phyloP scores from a whole-genome alignment of 2,888 invertebrate genomes.

The Amblyjoppa fuscipennis region DNA sequence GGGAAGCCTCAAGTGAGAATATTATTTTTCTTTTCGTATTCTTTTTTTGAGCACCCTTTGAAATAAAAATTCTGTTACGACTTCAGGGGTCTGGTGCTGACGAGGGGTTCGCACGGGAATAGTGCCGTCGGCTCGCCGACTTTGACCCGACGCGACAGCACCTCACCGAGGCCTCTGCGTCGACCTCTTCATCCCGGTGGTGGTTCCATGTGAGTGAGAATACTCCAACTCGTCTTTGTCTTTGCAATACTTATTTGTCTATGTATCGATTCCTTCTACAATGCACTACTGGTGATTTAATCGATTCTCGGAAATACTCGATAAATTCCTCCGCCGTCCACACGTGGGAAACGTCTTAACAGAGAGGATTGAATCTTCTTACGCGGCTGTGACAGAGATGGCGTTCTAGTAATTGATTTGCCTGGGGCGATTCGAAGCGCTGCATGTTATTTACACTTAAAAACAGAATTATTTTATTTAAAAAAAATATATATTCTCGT shows the following conservation, averaged over 20 bases:
- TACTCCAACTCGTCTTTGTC: slow-evolving; percentile 80
- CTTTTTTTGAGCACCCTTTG: neutral
- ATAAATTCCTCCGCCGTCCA: slow-evolving; percentile 5
- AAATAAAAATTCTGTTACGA: neutral
- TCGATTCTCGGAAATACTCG: slow-evolving; percentile 23
- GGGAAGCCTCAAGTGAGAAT: slow-evolving; percentile 90
- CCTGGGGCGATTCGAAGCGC: neutral
- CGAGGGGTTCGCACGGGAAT: slow-evolving; percentile 80
- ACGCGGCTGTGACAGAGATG: neutral
- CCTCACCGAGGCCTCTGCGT: slow-evolving; percentile 83
- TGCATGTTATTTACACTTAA: neutral
- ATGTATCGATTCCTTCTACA: slow-evolving; percentile 78
- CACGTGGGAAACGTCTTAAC: slow-evolving; percentile 23
- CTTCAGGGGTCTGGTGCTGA: slow-evolving; percentile 81
- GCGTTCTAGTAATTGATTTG: neutral
- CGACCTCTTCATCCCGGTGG: slow-evolving; percentile 83
- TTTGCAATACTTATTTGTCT: slow-evolving; percentile 79
- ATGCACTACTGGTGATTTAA: slow-evolving; percentile 74
- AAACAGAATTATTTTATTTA: neutral
- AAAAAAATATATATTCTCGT: neutral
- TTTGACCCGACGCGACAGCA: slow-evolving; percentile 82
- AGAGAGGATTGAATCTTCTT: neutral
- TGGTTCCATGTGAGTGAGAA: slow-evolving; percentile 85
- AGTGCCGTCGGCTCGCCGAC: slow-evolving; percentile 81
- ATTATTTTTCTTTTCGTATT: neutral